These are phyloP conservation scores for Crypturellus tataupa DNA, from an alignment of 2,797 vertebrate genomes.

Conservation along the genomic window DNA sequence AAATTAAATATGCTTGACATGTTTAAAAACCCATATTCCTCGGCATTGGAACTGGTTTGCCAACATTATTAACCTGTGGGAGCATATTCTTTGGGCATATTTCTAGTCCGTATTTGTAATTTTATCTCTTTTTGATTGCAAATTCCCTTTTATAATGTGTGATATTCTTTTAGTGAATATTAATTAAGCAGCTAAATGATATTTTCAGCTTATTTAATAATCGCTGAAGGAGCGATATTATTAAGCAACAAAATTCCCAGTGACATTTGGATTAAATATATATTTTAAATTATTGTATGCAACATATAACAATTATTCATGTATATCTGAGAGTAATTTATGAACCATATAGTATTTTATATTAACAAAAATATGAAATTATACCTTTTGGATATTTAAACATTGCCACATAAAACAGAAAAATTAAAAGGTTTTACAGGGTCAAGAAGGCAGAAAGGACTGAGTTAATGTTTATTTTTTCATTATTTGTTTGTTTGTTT, in stretches of 20 bases:
- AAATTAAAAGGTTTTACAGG: neutral
- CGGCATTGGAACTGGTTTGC: neutral
- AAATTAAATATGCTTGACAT: neutral
- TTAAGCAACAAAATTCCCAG: neutral
- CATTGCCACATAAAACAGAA: neutral
- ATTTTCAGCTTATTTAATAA: neutral
- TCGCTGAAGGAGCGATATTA: neutral
- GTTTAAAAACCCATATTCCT: neutral
- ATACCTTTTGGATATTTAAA: neutral
- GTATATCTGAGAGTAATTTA: neutral
- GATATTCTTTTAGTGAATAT: neutral
- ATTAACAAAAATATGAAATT: neutral
- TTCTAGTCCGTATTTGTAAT: neutral
- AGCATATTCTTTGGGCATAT: neutral
- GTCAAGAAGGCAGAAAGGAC: neutral
- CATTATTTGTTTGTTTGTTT: too few relatives aligned
- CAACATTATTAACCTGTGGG: accelerated
- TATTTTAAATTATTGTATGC: neutral
- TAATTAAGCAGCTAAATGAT: neutral
- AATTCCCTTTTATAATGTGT: neutral
- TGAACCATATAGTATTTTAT: neutral
- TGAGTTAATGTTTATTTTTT: neutral
- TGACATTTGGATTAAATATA: neutral
- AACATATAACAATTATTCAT: neutral
- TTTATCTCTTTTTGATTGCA: neutral